Evolutionary conservation across 2,113 vertebrate species (phyloP).

Genomic region (Mormoops blainvillei): DNA sequence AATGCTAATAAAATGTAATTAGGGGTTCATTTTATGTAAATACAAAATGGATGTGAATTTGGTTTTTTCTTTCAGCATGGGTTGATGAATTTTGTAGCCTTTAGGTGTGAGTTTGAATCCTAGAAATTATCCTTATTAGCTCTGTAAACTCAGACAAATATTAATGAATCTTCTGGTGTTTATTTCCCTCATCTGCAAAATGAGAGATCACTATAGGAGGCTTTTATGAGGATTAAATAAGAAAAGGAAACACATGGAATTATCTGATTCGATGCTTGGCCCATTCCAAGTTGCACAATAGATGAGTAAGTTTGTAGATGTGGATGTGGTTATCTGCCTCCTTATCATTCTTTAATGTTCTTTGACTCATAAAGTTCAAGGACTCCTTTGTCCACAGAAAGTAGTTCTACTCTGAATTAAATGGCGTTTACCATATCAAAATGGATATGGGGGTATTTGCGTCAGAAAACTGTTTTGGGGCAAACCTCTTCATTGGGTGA

Average conservation of each 20-base stretch:
- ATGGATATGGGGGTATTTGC: background rate
- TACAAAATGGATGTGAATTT: constrained; percentile 25
- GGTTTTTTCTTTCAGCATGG: background rate
- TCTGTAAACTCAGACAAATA: background rate
- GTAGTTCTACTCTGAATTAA: background rate
- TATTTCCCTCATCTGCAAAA: background rate
- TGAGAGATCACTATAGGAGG: background rate
- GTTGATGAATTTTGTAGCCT: background rate
- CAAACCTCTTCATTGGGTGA: background rate
- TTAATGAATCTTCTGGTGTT: background rate
- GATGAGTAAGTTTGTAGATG: background rate
- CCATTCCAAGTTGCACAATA: background rate
- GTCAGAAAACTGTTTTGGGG: background rate
- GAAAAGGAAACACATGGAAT: background rate
- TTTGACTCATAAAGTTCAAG: background rate
- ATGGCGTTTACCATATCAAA: background rate
- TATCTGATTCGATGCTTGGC: background rate
- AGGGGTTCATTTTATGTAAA: constrained; percentile 35
- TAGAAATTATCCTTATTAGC: background rate
- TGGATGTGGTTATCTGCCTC: background rate
- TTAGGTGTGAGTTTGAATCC: background rate
- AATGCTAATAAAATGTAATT: constrained; percentile 46
- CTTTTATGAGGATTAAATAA: background rate
- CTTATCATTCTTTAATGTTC: background rate
- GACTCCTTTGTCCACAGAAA: background rate